These are phyloP conservation scores for Carcina quercana DNA, from an alignment of 2,888 invertebrate genomes.

Conservation along the genomic window DNA sequence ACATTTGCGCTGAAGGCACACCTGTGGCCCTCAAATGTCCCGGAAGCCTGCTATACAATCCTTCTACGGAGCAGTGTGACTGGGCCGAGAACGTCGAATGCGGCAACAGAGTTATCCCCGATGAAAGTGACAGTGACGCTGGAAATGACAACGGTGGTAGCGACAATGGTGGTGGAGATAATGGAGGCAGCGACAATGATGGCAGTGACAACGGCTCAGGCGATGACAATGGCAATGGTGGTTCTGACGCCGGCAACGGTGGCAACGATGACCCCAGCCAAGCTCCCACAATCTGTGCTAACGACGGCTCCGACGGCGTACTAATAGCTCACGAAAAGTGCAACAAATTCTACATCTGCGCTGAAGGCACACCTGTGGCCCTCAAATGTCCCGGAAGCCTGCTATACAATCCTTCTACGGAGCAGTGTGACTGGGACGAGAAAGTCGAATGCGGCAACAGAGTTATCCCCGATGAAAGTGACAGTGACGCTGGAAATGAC, in stretches of 20 bases:
- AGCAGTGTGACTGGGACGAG: slow-evolving; percentile 25
- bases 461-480: slow-evolving; percentile 3
- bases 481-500: slow-evolving; percentile 2
- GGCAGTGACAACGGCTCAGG: slow-evolving; percentile 7
- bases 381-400: slow-evolving; percentile 17
- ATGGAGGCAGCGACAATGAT: not conserved
- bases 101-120: slow-evolving; percentile 19
- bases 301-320: slow-evolving; percentile 13
- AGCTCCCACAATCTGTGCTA: slow-evolving; percentile 15
- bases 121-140: slow-evolving; percentile 3
- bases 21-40: slow-evolving; percentile 26
- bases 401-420: slow-evolving; percentile 24
- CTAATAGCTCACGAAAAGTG: slow-evolving; percentile 28
- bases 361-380: slow-evolving; percentile 20
- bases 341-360: slow-evolving; percentile 26
- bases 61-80: slow-evolving; percentile 26
- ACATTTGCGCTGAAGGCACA: slow-evolving; percentile 26
- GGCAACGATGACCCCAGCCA: slow-evolving; percentile 11
- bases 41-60: slow-evolving; percentile 26
- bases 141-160: slow-evolving; percentile 3
- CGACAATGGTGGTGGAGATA: slow-evolving; percentile 2
- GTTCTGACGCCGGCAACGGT: not conserved
- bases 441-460: not conserved
- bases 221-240: not conserved
- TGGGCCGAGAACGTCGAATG: slow-evolving; percentile 33